phyloP scores from a whole-genome alignment of 1,140 invertebrate species.

The Anastatus disparis region DNA sequence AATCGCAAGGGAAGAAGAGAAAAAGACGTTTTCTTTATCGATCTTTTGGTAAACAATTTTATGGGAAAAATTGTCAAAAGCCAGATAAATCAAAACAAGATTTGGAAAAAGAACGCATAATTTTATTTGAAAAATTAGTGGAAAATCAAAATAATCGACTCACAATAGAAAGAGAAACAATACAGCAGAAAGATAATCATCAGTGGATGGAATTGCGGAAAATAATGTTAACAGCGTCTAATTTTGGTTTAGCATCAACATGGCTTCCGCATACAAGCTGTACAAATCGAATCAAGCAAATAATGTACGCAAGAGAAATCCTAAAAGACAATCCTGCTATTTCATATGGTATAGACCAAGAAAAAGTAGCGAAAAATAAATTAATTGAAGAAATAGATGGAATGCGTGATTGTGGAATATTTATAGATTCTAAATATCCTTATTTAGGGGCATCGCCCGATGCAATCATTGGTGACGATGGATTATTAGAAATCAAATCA shows the following conservation, averaged over 20 bases:
- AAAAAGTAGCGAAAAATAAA: constrained; percentile 48
- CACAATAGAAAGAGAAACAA: constrained; percentile 48
- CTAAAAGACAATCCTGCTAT: constrained; percentile 37
- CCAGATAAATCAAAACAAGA: not conserved
- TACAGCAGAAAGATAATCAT: constrained; percentile 46
- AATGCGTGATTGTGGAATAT: constrained; percentile 59
- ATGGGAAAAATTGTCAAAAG: not conserved
- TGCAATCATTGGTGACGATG: constrained; percentile 55
- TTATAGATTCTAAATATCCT: constrained; percentile 53
- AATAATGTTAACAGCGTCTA: constrained; percentile 56
- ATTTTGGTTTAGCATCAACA: constrained; percentile 55
- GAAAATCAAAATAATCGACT: constrained; percentile 23
- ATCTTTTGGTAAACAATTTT: not conserved
- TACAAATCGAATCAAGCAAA: constrained; percentile 45
- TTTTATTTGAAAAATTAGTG: constrained; percentile 27
- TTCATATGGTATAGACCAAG: constrained; percentile 50
- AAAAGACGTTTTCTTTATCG: too few species aligned
- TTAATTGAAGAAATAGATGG: constrained; percentile 43
- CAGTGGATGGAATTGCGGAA: constrained; percentile 50
- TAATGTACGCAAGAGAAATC: constrained; percentile 51
- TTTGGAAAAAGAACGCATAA: too few species aligned
- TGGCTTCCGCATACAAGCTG: constrained; percentile 46
- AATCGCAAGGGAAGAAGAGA: too few species aligned
- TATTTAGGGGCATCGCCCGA: constrained; percentile 61
- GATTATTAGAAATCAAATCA: constrained; percentile 57